Percentiles rank a stretch among this genome's conserved stretches.
Conservation (phyloP, 2,113 vertebrate genomes). For the Glaucomys volans region DNA sequence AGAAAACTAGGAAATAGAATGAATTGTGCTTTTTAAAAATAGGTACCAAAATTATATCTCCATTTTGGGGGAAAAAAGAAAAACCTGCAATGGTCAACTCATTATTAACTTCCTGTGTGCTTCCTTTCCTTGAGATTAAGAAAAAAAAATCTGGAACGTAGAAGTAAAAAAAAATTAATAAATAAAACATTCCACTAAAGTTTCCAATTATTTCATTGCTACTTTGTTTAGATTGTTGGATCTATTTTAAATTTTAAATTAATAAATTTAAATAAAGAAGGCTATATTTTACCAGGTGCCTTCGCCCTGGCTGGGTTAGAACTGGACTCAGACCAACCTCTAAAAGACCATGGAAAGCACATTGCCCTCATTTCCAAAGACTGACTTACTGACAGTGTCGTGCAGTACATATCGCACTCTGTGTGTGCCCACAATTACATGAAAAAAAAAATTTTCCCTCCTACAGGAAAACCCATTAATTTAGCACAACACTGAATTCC, state of each 20-base stretch:
- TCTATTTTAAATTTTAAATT: not conserved
- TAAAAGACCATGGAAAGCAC: not conserved
- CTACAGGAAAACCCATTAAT: not conserved
- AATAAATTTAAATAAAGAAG: not conserved
- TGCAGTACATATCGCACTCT: not conserved
- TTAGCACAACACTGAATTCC: not conserved
- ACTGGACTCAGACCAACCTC: not conserved
- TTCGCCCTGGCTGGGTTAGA: not conserved
- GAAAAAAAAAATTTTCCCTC: slow-evolving; percentile 13
- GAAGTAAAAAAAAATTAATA: not conserved
- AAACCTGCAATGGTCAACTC: not conserved
- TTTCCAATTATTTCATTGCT: not conserved
- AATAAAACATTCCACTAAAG: not conserved
- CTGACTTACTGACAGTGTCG: not conserved
- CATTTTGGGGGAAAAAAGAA: not conserved
- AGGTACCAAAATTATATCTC: not conserved
- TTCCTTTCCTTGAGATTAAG: not conserved
- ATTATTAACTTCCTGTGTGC: not conserved
- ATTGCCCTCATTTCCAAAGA: not conserved
- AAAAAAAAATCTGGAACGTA: slow-evolving; percentile 3
- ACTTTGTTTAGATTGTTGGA: not conserved
- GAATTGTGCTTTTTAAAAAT: not conserved
- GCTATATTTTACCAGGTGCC: not conserved
- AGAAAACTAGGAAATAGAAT: not conserved
- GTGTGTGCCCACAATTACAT: not conserved